These are phyloP conservation scores for Anastatus disparis DNA, from an alignment of 1,140 invertebrate species.

Conservation along the genomic window DNA sequence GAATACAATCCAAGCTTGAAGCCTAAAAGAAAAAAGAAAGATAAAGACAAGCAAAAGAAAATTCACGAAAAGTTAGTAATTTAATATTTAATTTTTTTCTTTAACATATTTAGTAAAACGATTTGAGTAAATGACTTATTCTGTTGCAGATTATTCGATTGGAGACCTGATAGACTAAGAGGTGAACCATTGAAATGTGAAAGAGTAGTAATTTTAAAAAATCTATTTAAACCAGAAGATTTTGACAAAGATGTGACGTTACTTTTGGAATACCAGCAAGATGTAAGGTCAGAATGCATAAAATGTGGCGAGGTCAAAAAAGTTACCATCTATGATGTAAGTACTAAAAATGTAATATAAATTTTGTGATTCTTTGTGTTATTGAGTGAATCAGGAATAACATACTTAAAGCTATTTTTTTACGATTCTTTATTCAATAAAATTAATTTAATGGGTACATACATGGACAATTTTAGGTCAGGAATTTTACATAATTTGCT, in stretches of 20 bases:
- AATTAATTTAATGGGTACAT: not conserved
- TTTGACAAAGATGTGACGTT: slow-evolving; percentile 91
- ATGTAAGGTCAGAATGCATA: slow-evolving; percentile 86
- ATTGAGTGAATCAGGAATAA: not conserved
- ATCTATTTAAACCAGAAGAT: slow-evolving; percentile 90
- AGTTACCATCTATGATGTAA: slow-evolving; percentile 92
- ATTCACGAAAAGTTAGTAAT: slow-evolving; percentile 87
- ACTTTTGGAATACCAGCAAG: slow-evolving; percentile 91
- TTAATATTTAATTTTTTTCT: not conserved
- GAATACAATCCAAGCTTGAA: slow-evolving; percentile 93
- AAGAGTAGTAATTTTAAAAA: slow-evolving; percentile 91
- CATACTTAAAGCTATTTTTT: not conserved
- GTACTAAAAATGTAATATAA: slow-evolving; percentile 55
- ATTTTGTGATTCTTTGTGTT: not conserved
- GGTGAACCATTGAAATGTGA: slow-evolving; percentile 89
- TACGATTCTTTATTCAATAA: not conserved
- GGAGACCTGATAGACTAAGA: slow-evolving; percentile 91
- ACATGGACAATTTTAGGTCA: too few species aligned
- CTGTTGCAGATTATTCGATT: slow-evolving; percentile 85
- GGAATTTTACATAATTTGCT: too few species aligned
- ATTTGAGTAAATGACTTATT: not conserved
- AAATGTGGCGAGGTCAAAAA: slow-evolving; percentile 95
- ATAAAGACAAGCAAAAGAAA: slow-evolving; percentile 91
- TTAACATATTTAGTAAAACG: not conserved
- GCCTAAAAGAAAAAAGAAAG: slow-evolving; percentile 91